Evolutionary conservation across 92 coral and sea anemone species (phyloP), one percentile per base, ranked within the genome.

Genomic region (Paragorgia papillata): DNA sequence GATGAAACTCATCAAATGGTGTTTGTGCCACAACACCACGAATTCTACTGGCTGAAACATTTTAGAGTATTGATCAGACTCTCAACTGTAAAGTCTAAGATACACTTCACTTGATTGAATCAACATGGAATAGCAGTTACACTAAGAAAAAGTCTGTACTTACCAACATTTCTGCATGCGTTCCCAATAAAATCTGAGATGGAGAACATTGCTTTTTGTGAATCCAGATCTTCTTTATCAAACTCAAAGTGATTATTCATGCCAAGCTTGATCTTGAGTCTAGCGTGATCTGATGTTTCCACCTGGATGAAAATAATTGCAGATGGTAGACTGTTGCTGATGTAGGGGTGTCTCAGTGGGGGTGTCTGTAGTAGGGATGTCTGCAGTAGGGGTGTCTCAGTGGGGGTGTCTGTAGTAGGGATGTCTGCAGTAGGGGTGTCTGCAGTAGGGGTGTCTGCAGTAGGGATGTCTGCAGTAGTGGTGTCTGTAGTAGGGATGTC

Each of bases 271-370:
- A 90, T 88, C 69, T 84, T 84, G 79, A 92, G 83, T n/a, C 97
- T 59, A 9, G 97, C 97, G 41, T 92, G 97, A 80, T 92, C 97
- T 10, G 92, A 87, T n/a, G 97, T 92, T 79, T 92, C 97, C 27
- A 92, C 96, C 97, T 92, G 60, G 7, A 31, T 22, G 55, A 7
- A n/a, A 51, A 56, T 31, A 29, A 19, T 28, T 15, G 44, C 5
- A 28, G 3, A 28, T 12, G 62, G 18, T 13, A 26, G 12, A 22
- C n/a, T 32, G 27, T 15, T 6, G 20, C 19, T 5, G 20, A 1
- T 13, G 17, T 43, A 33, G 9, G 10, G 15, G 12, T 32, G 15
- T 32, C 7, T n/a, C 15, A n/a, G n/a, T n/a, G n/a, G n/a, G n/a
- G n/a, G n/a, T n/a, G n/a, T n/a, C n/a, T n/a, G n/a, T n/a, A n/a